Percentiles rank a stretch among this genome's conserved stretches.
Conservation (phyloP, 2,797 vertebrate genomes). For the Lateolabrax maculatus region DNA sequence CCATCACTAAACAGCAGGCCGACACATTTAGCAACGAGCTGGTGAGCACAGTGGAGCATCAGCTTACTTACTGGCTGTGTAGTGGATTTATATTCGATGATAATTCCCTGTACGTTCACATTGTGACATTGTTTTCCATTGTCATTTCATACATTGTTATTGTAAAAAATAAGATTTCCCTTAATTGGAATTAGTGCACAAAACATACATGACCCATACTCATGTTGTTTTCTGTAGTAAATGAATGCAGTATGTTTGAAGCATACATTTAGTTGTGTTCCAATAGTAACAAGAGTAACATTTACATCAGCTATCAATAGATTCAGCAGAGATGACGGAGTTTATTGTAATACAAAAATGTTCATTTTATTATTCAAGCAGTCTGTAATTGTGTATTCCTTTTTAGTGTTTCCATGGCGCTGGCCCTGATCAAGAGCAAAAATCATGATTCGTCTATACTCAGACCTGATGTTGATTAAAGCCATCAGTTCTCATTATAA, state of each 20-base stretch:
- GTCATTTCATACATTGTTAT: neutral
- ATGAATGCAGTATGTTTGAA: neutral
- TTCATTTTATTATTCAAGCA: neutral
- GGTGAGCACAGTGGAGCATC: neutral
- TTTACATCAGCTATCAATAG: neutral
- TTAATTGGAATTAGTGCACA: neutral
- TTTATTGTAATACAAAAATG: neutral
- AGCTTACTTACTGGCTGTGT: neutral
- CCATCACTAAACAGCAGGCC: neutral
- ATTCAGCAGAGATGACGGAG: neutral
- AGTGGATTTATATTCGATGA: too few species aligned
- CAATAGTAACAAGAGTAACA: neutral
- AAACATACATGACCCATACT: neutral
- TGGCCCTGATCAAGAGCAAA: constrained; percentile 8
- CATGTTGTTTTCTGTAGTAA: too few species aligned
- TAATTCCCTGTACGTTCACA: neutral
- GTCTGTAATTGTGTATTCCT: neutral
- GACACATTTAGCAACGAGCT: neutral
- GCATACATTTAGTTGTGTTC: neutral
- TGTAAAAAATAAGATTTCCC: neutral
- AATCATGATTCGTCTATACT: neutral
- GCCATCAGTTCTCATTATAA: constrained; percentile 21
- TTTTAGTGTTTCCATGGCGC: neutral
- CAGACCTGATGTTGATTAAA: constrained; percentile 23
- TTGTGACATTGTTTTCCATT: neutral